A percentile compares a stretch with the other conserved stretches of the same genome.
Evolutionary conservation across 2,113 vertebrate genomes (phyloP).

Genomic region (Madoqua kirkii): DNA sequence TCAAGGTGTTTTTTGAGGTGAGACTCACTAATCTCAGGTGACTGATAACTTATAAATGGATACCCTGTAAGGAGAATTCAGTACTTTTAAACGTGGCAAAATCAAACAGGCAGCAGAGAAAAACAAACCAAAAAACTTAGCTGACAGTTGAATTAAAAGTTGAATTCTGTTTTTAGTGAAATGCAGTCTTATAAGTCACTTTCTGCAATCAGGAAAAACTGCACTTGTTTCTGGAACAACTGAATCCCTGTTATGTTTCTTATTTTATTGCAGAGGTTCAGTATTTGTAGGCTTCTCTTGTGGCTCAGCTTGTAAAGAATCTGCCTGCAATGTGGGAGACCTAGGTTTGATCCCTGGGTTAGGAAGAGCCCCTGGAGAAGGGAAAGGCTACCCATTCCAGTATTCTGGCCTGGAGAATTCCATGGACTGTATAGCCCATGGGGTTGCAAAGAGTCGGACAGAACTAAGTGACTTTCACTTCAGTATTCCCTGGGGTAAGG

Average conservation of each 20-base stretch:
- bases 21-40: not conserved
- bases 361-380: not conserved
- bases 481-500: not conserved
- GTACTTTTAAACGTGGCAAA: not conserved
- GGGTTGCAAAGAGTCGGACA: not conserved
- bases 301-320: not conserved
- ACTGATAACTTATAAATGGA: not conserved
- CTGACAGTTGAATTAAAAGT: not conserved
- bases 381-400: not conserved
- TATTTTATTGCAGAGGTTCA: not conserved
- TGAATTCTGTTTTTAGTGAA: conserved; percentile 29
- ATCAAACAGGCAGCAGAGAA: not conserved
- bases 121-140: not conserved
- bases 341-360: not conserved
- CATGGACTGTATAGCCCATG: not conserved
- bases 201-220: not conserved
- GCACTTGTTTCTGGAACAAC: not conserved
- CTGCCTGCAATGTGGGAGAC: not conserved
- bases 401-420: not conserved
- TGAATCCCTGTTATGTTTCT: not conserved
- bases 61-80: not conserved
- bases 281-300: not conserved
- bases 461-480: not conserved
- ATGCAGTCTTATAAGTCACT: not conserved
- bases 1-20: not conserved